Evolutionary conservation across 2,888 invertebrate genomes (phyloP).

Genomic region (Orthosia incerta): DNA sequence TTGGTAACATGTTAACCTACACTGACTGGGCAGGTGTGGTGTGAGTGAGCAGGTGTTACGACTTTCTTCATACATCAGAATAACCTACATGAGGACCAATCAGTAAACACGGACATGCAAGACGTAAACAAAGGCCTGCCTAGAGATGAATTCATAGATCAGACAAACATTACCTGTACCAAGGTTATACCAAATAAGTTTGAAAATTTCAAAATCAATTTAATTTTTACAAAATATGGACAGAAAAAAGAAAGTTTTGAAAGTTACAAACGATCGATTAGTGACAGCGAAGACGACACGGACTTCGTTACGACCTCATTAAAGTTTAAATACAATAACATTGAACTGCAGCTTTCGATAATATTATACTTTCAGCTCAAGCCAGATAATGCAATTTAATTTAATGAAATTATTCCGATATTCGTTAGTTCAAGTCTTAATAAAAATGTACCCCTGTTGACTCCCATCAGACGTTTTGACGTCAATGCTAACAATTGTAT

Average conservation of each 20-base stretch:
- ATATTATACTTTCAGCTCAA: conserved; percentile 18
- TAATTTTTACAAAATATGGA: neutral
- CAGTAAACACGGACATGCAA: conserved; percentile 73
- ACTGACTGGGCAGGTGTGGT: conserved; percentile 73
- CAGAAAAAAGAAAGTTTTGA: conserved; percentile 56
- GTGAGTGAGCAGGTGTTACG: conserved; percentile 67
- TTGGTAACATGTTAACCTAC: conserved; percentile 81
- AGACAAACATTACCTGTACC: conserved; percentile 36
- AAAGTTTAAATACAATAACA: conserved; percentile 33
- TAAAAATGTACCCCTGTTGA: conserved; percentile 79
- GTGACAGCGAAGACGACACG: conserved; percentile 20
- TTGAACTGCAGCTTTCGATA: conserved; percentile 26
- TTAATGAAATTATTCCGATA: conserved; percentile 25
- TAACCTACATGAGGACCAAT: conserved; percentile 67
- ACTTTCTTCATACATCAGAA: conserved; percentile 75
- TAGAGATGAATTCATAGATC: conserved; percentile 62
- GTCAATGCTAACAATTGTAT: conserved; percentile 77
- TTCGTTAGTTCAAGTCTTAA: conserved; percentile 55
- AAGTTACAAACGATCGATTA: conserved; percentile 48
- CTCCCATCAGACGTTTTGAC: conserved; percentile 79
- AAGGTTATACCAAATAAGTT: conserved; percentile 16
- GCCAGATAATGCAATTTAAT: conserved; percentile 23
- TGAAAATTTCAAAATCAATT: conserved; percentile 15
- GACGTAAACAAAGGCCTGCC: conserved; percentile 74
- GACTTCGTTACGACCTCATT: conserved; percentile 28